Evolutionary conservation across 1,140 invertebrate genomes (phyloP).

Genomic region (Euglossa dilemma): DNA sequence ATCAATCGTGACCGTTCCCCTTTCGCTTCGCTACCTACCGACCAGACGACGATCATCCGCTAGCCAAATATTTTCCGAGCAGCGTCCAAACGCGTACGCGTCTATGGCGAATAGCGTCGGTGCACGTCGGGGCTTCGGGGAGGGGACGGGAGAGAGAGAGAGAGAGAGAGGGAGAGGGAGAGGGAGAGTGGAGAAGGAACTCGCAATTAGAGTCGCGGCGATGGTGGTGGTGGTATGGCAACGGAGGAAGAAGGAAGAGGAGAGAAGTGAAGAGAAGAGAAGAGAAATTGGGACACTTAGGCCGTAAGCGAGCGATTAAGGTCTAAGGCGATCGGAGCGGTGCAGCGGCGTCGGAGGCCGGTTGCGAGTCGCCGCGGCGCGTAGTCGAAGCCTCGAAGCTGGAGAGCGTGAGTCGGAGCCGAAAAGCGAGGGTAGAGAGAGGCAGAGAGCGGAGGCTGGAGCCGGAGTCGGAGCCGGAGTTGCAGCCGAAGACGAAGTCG

Average conservation of each 20-base stretch:
- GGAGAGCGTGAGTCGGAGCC: constrained; percentile 4
- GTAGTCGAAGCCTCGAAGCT: not conserved
- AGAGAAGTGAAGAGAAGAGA: constrained; percentile 65
- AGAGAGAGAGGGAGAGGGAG: not conserved
- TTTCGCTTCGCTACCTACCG: no score
- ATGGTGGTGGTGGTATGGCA: no score
- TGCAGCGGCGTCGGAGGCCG: constrained; percentile 32
- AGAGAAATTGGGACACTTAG: constrained; percentile 76
- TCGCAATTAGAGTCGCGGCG: no score
- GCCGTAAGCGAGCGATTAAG: constrained; percentile 70
- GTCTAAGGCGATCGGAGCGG: constrained; percentile 77
- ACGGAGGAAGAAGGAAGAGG: constrained; percentile 31
- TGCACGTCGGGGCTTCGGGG: no score
- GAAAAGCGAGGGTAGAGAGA: not conserved
- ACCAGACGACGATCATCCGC: not conserved
- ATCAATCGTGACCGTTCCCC: constrained; percentile 23
- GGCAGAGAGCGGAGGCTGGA: constrained; percentile 47
- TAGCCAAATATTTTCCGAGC: constrained; percentile 45
- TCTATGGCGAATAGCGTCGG: not conserved
- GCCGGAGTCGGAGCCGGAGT: constrained; percentile 29
- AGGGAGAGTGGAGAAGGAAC: not conserved
- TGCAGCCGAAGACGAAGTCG: constrained; percentile 36
- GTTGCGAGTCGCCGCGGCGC: constrained; percentile 65
- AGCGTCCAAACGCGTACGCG: constrained; percentile 4
- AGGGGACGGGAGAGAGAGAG: no score